Conservation (phyloP, 2,797 vertebrate genomes). For the Myiotriccus ornatus region DNA sequence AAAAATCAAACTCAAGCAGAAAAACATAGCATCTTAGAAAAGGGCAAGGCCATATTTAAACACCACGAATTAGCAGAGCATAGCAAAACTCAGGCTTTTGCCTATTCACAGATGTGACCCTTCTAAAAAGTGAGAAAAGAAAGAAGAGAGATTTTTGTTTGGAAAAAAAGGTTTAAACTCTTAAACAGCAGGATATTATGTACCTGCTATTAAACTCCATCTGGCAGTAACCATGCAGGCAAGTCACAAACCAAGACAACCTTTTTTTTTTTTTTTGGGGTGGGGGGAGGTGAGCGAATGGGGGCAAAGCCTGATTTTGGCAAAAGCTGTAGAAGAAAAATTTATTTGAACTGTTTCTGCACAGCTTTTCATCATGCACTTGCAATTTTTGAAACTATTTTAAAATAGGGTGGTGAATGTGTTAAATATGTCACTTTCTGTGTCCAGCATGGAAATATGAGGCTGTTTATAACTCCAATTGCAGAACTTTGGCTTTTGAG, state of each 20-base stretch:
- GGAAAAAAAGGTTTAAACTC: not conserved
- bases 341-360: not conserved
- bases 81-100: not conserved
- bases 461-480: constrained; percentile 18
- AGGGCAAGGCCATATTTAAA: constrained; percentile 12
- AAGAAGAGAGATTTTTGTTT: not conserved
- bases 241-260: not conserved
- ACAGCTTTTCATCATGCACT: not conserved
- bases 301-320: not conserved
- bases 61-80: not conserved
- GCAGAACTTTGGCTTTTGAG: constrained; percentile 41
- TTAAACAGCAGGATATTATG: constrained; percentile 13
- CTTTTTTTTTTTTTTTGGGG: not conserved
- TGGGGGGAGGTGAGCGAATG: fast-evolving
- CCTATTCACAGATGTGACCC: not conserved
- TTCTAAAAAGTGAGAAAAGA: not conserved
- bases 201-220: constrained; percentile 52
- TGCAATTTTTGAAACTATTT: not conserved
- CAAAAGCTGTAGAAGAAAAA: not conserved
- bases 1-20: not conserved
- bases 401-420: not conserved
- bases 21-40: not conserved
- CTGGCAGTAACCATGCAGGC: not conserved
- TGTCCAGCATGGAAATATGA: constrained; percentile 39
- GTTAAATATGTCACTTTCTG: constrained; percentile 42